A percentile compares a stretch with the other conserved stretches of the same genome.
Evolutionary conservation across 2,888 invertebrate species (phyloP).

Genomic region (Drosophila meridionalis): DNA sequence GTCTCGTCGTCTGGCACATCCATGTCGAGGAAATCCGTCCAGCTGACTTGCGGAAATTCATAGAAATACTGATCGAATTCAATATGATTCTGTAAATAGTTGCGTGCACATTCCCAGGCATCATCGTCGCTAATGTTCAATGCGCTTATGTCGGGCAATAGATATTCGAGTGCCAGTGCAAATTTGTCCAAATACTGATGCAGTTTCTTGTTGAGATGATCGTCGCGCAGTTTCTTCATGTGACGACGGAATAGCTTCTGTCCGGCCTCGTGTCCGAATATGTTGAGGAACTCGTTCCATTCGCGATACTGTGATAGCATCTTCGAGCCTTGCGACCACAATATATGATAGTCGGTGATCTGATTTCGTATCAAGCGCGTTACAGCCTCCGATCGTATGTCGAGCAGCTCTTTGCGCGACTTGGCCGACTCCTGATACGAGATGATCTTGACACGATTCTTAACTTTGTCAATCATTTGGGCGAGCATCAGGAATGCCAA

Average conservation of each 20-base stretch:
- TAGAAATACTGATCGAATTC: conserved; percentile 97
- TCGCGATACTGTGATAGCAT: conserved; percentile 94
- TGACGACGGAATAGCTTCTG: conserved; percentile 91
- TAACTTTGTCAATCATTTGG: conserved; percentile 96
- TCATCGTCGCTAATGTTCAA: conserved; percentile 87
- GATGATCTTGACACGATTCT: conserved; percentile 88
- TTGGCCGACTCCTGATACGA: conserved; percentile 94
- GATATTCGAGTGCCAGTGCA: conserved; percentile 90
- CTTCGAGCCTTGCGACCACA: conserved; percentile 95
- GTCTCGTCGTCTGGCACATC: conserved; percentile 88
- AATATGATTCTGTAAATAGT: conserved; percentile 94
- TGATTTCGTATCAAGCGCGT: conserved; percentile 94
- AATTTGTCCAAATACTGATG: conserved; percentile 91
- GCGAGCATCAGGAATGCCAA: conserved; percentile 95
- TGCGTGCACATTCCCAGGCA: conserved; percentile 95
- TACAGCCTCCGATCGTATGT: conserved; percentile 95
- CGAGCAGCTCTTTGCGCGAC: conserved; percentile 93
- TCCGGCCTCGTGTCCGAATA: conserved; percentile 94
- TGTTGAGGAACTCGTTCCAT: conserved; percentile 94
- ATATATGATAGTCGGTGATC: conserved; percentile 92
- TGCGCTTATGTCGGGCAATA: conserved; percentile 91
- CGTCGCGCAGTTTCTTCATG: conserved; percentile 92
- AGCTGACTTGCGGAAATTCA: conserved; percentile 91
- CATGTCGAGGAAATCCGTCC: conserved; percentile 90
- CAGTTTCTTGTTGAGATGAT: conserved; percentile 91